These are phyloP conservation scores for Bellardia bayeri DNA, from an alignment of 2,888 invertebrate species.

Conservation along the genomic window DNA sequence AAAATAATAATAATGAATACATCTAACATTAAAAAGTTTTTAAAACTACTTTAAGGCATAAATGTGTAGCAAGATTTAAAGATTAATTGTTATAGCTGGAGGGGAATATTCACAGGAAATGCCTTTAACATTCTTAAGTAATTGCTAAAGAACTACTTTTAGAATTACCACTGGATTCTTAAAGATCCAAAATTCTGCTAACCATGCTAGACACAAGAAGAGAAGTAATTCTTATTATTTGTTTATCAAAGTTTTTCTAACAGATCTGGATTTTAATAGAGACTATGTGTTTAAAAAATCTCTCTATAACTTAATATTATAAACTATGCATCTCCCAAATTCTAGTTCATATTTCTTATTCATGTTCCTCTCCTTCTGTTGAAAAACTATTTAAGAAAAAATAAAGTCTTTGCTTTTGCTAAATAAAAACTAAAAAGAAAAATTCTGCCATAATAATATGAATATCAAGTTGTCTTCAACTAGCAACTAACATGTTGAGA, in stretches of 20 bases:
- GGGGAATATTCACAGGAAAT: no score
- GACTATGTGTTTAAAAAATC: no score
- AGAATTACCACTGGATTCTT: no score
- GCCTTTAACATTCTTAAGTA: no score
- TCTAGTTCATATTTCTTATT: not conserved
- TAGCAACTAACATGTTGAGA: slow-evolving; percentile 6
- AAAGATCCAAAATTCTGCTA: no score
- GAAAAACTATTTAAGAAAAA: not conserved
- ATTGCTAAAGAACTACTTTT: no score
- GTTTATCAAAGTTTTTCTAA: no score
- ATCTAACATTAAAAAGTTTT: not conserved
- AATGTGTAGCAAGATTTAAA: slow-evolving; percentile 6
- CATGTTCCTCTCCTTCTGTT: not conserved
- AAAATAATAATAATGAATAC: not conserved
- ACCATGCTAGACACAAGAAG: no score
- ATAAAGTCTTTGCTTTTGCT: not conserved
- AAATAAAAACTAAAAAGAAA: not conserved
- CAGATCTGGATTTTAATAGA: no score
- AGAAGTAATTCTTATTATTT: no score
- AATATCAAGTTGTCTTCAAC: slow-evolving; percentile 1
- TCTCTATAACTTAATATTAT: not conserved
- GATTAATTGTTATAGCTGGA: not conserved
- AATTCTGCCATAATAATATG: not conserved
- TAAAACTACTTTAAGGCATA: not conserved
- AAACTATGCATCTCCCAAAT: not conserved